A percentile compares a stretch with the other conserved stretches of the same genome.
These are phyloP conservation scores for Zaprionus camerounensis DNA, from an alignment of 1,140 invertebrate species.

Conservation along the genomic window DNA sequence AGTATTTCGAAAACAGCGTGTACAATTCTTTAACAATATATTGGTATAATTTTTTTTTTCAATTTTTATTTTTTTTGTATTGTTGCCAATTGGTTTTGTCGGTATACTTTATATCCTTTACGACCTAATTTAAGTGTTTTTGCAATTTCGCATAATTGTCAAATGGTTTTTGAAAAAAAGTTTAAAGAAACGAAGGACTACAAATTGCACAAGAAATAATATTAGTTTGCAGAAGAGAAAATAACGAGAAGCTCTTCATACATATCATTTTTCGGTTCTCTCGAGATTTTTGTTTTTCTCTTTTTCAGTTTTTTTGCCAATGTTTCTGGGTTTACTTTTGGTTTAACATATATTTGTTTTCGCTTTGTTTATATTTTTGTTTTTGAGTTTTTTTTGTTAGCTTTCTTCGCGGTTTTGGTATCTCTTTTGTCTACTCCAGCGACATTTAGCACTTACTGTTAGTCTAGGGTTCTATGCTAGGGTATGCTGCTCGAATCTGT, in stretches of 20 bases:
- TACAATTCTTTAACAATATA: slow-evolving; percentile 66
- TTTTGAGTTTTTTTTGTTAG: slow-evolving; percentile 38
- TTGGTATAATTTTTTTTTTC: slow-evolving; percentile 43
- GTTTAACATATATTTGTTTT: slow-evolving; percentile 37
- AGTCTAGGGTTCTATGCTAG: slow-evolving; percentile 42
- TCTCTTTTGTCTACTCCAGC: slow-evolving; percentile 61
- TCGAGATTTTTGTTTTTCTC: slow-evolving; percentile 20
- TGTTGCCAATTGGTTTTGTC: slow-evolving; percentile 56
- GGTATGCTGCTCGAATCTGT: slow-evolving; percentile 22
- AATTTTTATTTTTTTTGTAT: slow-evolving; percentile 37
- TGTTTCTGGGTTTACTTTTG: slow-evolving; percentile 29
- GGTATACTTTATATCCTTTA: slow-evolving; percentile 83
- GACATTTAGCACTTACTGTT: slow-evolving; percentile 51
- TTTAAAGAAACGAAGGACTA: slow-evolving; percentile 34
- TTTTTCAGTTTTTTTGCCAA: slow-evolving; percentile 39
- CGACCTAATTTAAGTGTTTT: slow-evolving; percentile 69
- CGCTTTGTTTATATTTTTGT: slow-evolving; percentile 29
- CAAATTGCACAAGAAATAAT: slow-evolving; percentile 72
- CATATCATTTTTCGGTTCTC: slow-evolving; percentile 6
- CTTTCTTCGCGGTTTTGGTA: slow-evolving; percentile 58
- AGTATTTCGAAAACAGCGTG: slow-evolving; percentile 50
- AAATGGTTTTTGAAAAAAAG: slow-evolving; percentile 14
- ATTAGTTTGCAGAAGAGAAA: slow-evolving; percentile 12
- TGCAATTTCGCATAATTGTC: slow-evolving; percentile 49
- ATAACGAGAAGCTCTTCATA: slow-evolving; percentile 20